Evolutionary conservation across 2,797 vertebrate genomes (phyloP).

Genomic region (Pipistrellus nathusii): DNA sequence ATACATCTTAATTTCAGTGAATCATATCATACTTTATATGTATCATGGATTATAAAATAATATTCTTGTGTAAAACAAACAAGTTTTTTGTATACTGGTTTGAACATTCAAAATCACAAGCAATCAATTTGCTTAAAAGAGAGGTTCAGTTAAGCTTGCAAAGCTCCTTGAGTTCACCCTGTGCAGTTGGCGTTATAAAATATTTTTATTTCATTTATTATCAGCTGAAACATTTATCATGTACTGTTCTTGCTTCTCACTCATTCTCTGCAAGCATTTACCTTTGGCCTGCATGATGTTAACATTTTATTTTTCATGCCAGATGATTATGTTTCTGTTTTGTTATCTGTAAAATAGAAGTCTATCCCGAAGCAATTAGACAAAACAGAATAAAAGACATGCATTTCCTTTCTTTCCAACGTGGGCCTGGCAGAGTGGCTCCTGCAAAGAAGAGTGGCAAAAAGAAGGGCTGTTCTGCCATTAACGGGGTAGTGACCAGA

Average conservation of each 20-base stretch:
- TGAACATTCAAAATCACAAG: constrained; percentile 28
- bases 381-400: not conserved
- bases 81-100: not conserved
- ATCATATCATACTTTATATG: not conserved
- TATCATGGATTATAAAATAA: constrained; percentile 14
- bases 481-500: not conserved
- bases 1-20: constrained; percentile 27
- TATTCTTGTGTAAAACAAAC: constrained; percentile 37
- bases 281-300: constrained; percentile 33
- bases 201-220: constrained; percentile 59
- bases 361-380: constrained; percentile 25
- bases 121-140: constrained; percentile 25
- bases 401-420: not conserved
- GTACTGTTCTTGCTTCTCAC: not conserved
- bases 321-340: constrained; percentile 26
- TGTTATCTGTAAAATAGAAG: constrained; percentile 51
- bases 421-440: not conserved
- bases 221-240: constrained; percentile 46
- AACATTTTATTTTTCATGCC: constrained; percentile 48
- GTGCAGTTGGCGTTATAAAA: constrained; percentile 6
- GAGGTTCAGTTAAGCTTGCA: not conserved
- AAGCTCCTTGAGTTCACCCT: constrained; percentile 20
- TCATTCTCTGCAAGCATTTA: constrained; percentile 37
- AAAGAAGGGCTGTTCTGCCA: not conserved
- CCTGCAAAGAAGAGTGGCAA: not conserved